These are phyloP conservation scores for Amphipyra berbera DNA, from an alignment of 2,888 invertebrate species.

Conservation along the genomic window DNA sequence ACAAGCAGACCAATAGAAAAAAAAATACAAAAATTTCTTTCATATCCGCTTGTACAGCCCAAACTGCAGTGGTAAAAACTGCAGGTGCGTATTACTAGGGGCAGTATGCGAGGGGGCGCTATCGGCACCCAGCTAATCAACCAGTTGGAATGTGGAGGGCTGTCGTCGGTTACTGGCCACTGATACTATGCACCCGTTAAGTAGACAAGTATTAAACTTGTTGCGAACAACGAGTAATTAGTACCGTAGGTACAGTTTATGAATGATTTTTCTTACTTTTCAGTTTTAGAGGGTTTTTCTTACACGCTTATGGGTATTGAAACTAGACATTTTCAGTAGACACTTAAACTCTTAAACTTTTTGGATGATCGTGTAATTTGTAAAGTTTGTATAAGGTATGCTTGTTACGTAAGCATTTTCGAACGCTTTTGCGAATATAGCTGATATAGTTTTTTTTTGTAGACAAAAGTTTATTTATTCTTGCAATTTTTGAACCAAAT, in stretches of 20 bases:
- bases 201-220: conserved; percentile 51
- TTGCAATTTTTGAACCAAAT: conserved; percentile 20
- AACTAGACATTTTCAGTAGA: background rate
- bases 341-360: too few relatives aligned
- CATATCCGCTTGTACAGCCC: conserved; percentile 59
- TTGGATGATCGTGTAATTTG: background rate
- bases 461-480: conserved; percentile 15
- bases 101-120: conserved; percentile 52
- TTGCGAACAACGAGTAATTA: conserved; percentile 39
- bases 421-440: too few relatives aligned
- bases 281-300: background rate
- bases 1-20: too few relatives aligned
- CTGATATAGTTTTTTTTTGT: too few relatives aligned
- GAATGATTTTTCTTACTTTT: conserved; percentile 7
- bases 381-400: conserved; percentile 6
- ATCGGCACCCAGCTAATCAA: conserved; percentile 69
- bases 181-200: conserved; percentile 49
- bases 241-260: conserved; percentile 39
- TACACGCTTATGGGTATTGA: background rate
- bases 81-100: conserved; percentile 68
- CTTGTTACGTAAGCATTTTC: too few relatives aligned
- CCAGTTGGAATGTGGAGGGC: conserved; percentile 71
- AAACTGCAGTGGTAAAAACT: conserved; percentile 65
- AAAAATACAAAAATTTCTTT: too few relatives aligned
- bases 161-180: conserved; percentile 57